These are phyloP conservation scores for Calonectris borealis DNA, from an alignment of 2,113 vertebrate genomes.

Conservation along the genomic window DNA sequence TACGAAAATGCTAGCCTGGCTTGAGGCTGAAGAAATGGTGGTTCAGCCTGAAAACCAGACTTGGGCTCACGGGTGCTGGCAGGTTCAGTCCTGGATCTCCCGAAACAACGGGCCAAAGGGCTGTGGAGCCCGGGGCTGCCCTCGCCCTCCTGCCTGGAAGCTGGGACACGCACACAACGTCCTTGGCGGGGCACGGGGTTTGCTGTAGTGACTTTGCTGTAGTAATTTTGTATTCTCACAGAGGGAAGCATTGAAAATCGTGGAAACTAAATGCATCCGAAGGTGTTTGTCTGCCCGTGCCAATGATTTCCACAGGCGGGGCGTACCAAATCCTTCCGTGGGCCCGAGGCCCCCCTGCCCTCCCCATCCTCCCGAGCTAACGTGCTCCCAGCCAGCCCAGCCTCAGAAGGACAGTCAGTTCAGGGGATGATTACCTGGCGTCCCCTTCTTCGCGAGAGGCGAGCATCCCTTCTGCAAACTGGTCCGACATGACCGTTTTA, in stretches of 20 bases:
- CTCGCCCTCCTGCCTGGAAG: background rate
- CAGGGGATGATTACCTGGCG: background rate
- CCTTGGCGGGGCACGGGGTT: too few relatives aligned
- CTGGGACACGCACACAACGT: background rate
- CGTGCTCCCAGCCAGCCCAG: background rate
- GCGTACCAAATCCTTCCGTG: background rate
- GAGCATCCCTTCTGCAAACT: background rate
- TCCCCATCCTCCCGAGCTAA: background rate
- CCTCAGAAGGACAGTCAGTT: background rate
- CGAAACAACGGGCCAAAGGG: background rate
- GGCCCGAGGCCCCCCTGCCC: too few relatives aligned
- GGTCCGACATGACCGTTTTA: background rate
- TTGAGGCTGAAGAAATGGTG: background rate
- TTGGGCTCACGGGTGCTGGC: background rate
- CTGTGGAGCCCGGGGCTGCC: background rate
- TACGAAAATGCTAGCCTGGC: background rate
- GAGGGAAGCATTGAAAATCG: background rate
- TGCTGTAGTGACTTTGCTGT: background rate
- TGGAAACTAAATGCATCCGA: background rate
- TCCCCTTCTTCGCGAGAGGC: background rate
- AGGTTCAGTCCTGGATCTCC: background rate
- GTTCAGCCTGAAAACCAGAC: background rate
- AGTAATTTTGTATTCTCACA: background rate
- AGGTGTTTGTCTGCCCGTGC: background rate
- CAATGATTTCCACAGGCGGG: background rate